Evolutionary conservation across 2,113 vertebrate species (phyloP).

Genomic region (Chloebia gouldiae): DNA sequence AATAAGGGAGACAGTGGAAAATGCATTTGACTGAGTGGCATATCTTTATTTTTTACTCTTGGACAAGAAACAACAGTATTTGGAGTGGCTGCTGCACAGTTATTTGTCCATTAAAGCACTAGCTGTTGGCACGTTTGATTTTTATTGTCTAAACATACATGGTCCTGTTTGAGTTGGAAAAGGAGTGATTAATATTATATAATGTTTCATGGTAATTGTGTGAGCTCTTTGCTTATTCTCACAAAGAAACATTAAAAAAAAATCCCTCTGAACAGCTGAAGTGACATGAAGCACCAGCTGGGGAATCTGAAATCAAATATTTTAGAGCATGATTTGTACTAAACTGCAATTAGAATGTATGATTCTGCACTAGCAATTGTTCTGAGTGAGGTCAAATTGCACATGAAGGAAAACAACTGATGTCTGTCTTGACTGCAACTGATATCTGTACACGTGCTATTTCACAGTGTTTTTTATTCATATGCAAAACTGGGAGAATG

Average conservation of each 20-base stretch:
- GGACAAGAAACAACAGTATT: neutral
- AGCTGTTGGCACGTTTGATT: neutral
- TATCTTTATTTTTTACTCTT: neutral
- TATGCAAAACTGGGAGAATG: neutral
- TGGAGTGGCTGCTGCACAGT: neutral
- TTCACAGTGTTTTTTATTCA: neutral
- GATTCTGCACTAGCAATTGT: constrained; percentile 54
- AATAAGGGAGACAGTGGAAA: neutral
- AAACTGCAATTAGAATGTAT: constrained; percentile 50
- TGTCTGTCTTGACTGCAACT: constrained; percentile 16
- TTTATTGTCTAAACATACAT: neutral
- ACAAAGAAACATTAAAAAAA: constrained; percentile 54
- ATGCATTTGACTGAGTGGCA: neutral
- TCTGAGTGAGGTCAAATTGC: constrained; percentile 58
- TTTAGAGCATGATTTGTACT: constrained; percentile 66
- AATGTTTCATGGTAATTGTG: constrained; percentile 36
- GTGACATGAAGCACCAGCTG: constrained; percentile 67
- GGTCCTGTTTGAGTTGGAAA: neutral
- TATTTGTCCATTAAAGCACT: neutral
- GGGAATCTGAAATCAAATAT: constrained; percentile 71
- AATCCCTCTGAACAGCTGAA: constrained; percentile 67
- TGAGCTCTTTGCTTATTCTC: constrained; percentile 61
- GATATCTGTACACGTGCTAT: neutral
- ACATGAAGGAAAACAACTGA: constrained; percentile 24
- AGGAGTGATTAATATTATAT: constrained; percentile 30